A percentile compares a stretch with the other conserved stretches of the same genome.
phyloP scores from a whole-genome alignment of 2,797 vertebrate genomes.

The Cuniculus paca region DNA sequence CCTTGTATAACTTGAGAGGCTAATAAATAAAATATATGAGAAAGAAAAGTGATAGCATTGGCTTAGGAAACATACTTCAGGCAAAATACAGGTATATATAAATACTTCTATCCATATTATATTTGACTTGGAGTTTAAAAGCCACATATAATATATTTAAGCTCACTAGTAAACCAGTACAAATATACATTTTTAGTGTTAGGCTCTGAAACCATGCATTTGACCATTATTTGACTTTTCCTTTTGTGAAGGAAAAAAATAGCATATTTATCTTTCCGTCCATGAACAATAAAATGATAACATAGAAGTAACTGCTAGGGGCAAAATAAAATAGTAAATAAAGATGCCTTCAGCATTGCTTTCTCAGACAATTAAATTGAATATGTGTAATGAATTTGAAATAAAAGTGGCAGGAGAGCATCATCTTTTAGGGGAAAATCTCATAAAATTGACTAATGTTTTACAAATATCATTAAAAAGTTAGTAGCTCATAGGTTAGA shows the following conservation, averaged over 20 bases:
- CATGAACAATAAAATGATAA: slow-evolving; percentile 60
- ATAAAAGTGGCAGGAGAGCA: slow-evolving; percentile 59
- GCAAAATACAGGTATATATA: background rate
- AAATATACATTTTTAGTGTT: slow-evolving; percentile 45
- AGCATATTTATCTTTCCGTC: slow-evolving; percentile 23
- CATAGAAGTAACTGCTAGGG: slow-evolving; percentile 52
- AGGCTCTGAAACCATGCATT: slow-evolving; percentile 40
- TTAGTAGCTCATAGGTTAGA: slow-evolving; percentile 72
- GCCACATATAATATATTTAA: background rate
- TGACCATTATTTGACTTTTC: slow-evolving; percentile 7
- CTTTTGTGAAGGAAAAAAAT: slow-evolving; percentile 49
- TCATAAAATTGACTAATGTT: slow-evolving; percentile 76
- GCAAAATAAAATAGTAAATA: slow-evolving; percentile 43
- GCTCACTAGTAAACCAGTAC: background rate
- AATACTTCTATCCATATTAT: background rate
- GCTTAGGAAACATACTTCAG: slow-evolving; percentile 12
- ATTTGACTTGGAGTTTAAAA: slow-evolving; percentile 5
- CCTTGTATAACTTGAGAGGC: background rate
- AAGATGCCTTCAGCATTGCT: slow-evolving; percentile 48
- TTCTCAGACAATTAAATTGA: slow-evolving; percentile 76
- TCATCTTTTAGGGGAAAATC: slow-evolving; percentile 60
- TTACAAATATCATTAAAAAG: slow-evolving; percentile 77
- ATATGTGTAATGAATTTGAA: slow-evolving; percentile 72
- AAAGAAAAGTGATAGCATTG: slow-evolving; percentile 22
- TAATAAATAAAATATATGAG: slow-evolving; percentile 42